Evolutionary conservation across 2,113 vertebrate species (phyloP).

Genomic region (Burhinus oedicnemus): DNA sequence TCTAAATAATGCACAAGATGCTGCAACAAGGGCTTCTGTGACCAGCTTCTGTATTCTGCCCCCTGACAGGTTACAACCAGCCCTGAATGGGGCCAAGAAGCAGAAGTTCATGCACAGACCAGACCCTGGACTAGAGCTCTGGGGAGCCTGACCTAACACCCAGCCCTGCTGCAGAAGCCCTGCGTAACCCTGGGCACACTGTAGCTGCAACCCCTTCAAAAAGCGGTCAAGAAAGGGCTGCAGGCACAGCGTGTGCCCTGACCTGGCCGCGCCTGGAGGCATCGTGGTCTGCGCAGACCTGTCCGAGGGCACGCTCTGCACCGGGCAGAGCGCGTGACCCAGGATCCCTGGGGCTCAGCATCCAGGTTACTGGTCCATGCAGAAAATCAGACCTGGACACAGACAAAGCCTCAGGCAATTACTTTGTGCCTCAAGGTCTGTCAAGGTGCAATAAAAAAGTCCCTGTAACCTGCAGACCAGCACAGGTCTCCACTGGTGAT

Average conservation of each 20-base stretch:
- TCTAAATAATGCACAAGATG: not conserved
- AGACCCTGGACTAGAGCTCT: not conserved
- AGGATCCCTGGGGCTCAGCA: not conserved
- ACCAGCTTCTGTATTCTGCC: not conserved
- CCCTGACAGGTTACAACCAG: not conserved
- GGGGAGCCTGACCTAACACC: no score
- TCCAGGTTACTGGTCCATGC: not conserved
- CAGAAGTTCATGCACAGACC: not conserved
- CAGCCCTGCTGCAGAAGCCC: not conserved
- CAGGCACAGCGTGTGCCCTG: not conserved
- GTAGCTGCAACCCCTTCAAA: not conserved
- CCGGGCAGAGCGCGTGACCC: no score
- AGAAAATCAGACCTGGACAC: not conserved
- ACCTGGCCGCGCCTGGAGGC: not conserved
- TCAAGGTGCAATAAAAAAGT: no score
- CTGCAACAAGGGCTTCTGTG: not conserved
- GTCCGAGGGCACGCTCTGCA: not conserved
- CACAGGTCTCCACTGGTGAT: not conserved
- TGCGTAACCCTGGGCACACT: not conserved
- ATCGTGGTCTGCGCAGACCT: not conserved
- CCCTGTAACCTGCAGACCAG: not conserved
- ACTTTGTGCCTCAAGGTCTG: not conserved
- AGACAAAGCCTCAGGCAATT: not conserved
- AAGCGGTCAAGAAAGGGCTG: not conserved
- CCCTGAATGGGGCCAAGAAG: not conserved